Evolutionary conservation across 1,140 invertebrate species (phyloP).

Genomic region (Zaprionus ornatus): DNA sequence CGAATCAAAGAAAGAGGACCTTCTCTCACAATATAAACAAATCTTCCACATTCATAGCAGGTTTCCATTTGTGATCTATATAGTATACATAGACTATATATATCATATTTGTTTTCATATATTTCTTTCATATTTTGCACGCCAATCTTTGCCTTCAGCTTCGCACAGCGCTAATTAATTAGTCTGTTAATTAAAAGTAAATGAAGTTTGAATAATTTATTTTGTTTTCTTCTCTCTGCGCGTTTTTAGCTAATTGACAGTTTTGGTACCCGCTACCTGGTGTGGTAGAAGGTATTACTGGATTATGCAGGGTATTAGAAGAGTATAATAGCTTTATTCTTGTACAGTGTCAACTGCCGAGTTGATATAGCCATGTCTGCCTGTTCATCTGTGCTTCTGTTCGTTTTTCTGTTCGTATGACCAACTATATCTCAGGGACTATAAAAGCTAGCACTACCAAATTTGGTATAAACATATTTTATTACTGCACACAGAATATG

Average conservation of each 20-base stretch:
- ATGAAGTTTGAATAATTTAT: slow-evolving; percentile 37
- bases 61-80: background rate
- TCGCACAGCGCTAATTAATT: slow-evolving; percentile 44
- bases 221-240: slow-evolving; percentile 13
- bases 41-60: background rate
- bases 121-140: background rate
- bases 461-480: too few species aligned
- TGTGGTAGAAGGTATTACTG: too few species aligned
- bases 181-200: slow-evolving; percentile 37
- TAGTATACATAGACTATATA: background rate
- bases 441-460: too few species aligned
- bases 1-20: background rate
- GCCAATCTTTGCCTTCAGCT: slow-evolving; percentile 3
- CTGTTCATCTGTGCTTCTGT: too few species aligned
- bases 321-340: too few species aligned
- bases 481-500: too few species aligned
- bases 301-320: too few species aligned
- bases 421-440: too few species aligned
- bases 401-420: too few species aligned
- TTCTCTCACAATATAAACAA: background rate
- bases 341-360: too few species aligned
- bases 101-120: background rate
- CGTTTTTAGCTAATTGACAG: slow-evolving; percentile 32
- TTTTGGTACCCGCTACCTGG: background rate
- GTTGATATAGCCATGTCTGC: too few species aligned